phyloP scores from a whole-genome alignment of 2,888 invertebrate genomes.

The Tenthredo notha region DNA sequence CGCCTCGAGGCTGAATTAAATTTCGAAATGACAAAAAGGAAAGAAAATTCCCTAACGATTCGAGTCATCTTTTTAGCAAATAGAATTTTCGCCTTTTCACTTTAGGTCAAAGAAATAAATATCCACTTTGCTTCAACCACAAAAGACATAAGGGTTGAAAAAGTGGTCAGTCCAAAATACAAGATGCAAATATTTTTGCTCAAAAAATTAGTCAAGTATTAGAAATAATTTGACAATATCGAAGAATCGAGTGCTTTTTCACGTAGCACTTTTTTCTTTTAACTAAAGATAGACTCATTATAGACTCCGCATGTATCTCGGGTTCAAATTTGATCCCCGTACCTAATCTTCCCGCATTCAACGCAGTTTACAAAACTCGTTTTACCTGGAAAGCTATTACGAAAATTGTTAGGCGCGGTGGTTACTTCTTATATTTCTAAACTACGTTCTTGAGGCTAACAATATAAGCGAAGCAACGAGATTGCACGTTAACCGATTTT shows the following conservation, averaged over 20 bases:
- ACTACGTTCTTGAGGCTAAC: not conserved
- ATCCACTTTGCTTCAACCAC: too few relatives aligned
- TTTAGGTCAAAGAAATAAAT: too few relatives aligned
- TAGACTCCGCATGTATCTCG: not conserved
- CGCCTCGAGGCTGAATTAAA: conserved; percentile 2
- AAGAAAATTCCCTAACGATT: not conserved
- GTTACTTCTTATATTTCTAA: not conserved
- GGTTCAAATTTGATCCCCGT: conserved; percentile 5
- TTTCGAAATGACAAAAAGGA: not conserved
- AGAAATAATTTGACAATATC: too few relatives aligned
- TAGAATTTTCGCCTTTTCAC: not conserved
- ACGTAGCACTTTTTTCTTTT: not conserved
- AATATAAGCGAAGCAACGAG: conserved; percentile 35
- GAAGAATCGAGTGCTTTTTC: too few relatives aligned
- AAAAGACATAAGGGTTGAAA: not conserved
- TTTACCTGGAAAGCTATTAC: conserved; percentile 18
- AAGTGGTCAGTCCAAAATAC: too few relatives aligned
- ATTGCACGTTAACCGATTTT: conserved; percentile 16
- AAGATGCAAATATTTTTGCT: too few relatives aligned
- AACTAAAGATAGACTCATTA: not conserved
- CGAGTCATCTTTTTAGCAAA: not conserved
- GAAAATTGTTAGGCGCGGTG: conserved; percentile 22
- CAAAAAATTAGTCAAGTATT: too few relatives aligned
- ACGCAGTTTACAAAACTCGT: conserved; percentile 11
- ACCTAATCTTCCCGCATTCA: not conserved